Evolutionary conservation across 2,113 vertebrate genomes (phyloP), one percentile per base, ranked within the genome.

Genomic region (Dipodomys stephensi): DNA sequence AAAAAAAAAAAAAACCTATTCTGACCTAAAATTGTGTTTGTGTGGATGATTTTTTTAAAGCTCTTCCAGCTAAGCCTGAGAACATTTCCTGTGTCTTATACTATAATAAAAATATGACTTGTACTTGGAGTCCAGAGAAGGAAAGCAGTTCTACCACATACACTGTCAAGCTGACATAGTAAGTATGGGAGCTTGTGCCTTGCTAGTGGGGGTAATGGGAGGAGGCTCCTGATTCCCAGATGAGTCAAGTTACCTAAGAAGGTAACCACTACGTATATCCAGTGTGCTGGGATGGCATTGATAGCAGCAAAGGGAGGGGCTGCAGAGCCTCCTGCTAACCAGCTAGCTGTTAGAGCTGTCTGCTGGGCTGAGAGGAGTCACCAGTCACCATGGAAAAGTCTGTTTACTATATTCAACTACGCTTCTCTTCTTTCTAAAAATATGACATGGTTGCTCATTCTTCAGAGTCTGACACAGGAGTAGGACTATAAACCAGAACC

Each of bases 51-150:
- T 49, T 11, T 49, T 46, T 49, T 93, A n/a, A n/a, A 98, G 98
- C 79, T 94, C 91, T 60, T 27, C 98, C 98, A 7, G 95, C 97
- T 32, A 89, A 39, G 30, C 98, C 98, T 72, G 49, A 94, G 96
- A 98, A 98, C 95, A 97, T 98, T 94, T 98, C 98, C 25, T 98
- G 98, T 22, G 0, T 98, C 83, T 98, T 94, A 64, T 97, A 97
- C 74, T 81, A 95, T 30, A 0, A 8, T 0, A 4, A 0, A 39
- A 91, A 96, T 85, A 93, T 98, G 94, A 97, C 94, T 20, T 98
- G 98, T 83, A 97, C 92, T n/a, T 98, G 98, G 98, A 97, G 82
- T 62, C 82, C 95, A 53, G 97, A 95, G 96, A 95, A 93, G 86
- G 92, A 97, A 87, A 96, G 81, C 67, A 12, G 23, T 83, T 16